Evolutionary conservation across 30 jellyfish, hydroid and myxozoan species (phyloP).

Genomic region (Rhopilema esculentum): DNA sequence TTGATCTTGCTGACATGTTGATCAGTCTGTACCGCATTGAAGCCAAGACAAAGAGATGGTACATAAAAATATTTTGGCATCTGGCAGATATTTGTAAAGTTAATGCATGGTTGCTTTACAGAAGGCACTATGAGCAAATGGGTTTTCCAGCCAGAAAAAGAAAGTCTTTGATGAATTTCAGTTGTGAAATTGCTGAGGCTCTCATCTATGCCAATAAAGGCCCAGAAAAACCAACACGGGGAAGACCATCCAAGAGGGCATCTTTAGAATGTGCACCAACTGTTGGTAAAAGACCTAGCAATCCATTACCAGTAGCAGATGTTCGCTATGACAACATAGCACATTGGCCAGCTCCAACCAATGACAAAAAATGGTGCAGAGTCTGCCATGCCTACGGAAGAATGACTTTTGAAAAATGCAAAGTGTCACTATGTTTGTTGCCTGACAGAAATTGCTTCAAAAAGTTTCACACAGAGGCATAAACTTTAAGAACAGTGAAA

Average conservation of each 20-base stretch:
- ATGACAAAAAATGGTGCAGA: constrained; percentile 23
- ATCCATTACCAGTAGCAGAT: constrained; percentile 43
- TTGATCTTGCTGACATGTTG: constrained; percentile 79
- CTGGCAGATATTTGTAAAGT: constrained; percentile 54
- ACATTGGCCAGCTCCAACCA: constrained; percentile 57
- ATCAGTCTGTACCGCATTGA: constrained; percentile 56
- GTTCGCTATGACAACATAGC: constrained; percentile 41
- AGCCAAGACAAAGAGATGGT: constrained; percentile 69
- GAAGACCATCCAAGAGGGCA: constrained; percentile 70
- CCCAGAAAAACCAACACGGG: constrained; percentile 12
- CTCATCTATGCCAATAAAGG: constrained; percentile 28
- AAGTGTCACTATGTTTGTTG: constrained; percentile 35
- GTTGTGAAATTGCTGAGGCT: constrained; percentile 43
- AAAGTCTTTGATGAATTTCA: constrained; percentile 43
- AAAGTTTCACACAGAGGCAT: constrained; percentile 19
- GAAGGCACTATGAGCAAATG: constrained; percentile 23
- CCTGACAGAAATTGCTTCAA: constrained; percentile 38
- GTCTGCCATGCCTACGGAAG: constrained; percentile 31
- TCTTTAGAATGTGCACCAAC: constrained; percentile 4
- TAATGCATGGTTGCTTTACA: constrained; percentile 66
- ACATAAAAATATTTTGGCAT: constrained; percentile 50
- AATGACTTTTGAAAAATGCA: constrained; percentile 31
- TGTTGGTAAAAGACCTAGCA: neutral
- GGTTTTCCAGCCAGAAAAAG: constrained; percentile 30
- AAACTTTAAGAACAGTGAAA: neutral